These are phyloP conservation scores for Drosophila stalkeri DNA, from an alignment of 2,888 invertebrate genomes.

Conservation along the genomic window DNA sequence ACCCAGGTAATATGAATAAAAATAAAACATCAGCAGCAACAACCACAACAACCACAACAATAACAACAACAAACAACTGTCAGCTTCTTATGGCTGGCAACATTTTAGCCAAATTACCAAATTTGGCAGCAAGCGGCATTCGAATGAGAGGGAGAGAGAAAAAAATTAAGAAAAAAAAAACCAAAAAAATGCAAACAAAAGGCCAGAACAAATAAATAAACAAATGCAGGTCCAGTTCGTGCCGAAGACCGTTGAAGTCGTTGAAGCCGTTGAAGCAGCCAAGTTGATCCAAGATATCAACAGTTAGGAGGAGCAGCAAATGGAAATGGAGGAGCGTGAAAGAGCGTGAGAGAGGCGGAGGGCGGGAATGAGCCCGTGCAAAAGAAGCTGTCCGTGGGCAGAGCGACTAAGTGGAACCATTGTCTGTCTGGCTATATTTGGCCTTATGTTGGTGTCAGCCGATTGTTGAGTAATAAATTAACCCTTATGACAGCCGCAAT, in stretches of 20 bases:
- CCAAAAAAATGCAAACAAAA: constrained; percentile 24
- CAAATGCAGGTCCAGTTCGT: constrained; percentile 64
- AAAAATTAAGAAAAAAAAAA: constrained; percentile 10
- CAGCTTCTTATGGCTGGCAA: constrained; percentile 44
- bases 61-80: constrained; percentile 33
- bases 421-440: constrained; percentile 31
- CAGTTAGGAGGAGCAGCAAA: not conserved
- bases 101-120: constrained; percentile 59
- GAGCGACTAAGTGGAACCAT: constrained; percentile 37
- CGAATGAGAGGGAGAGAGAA: not conserved
- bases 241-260: constrained; percentile 26
- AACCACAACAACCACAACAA: constrained; percentile 5
- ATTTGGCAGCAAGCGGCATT: constrained; percentile 48
- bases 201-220: constrained; percentile 69
- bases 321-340: not conserved
- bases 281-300: constrained; percentile 58
- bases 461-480: constrained; percentile 52
- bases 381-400: constrained; percentile 16
- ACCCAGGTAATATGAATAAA: constrained; percentile 33
- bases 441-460: constrained; percentile 12
- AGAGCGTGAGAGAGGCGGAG: not conserved
- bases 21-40: constrained; percentile 14
- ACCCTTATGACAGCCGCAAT: constrained; percentile 52
- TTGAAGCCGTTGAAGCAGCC: constrained; percentile 23
- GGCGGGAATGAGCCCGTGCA: not conserved